Percentiles rank a stretch among this genome's conserved stretches.
Evolutionary conservation across 2,797 vertebrate species (phyloP).

Genomic region (Rhinogobio ventralis): DNA sequence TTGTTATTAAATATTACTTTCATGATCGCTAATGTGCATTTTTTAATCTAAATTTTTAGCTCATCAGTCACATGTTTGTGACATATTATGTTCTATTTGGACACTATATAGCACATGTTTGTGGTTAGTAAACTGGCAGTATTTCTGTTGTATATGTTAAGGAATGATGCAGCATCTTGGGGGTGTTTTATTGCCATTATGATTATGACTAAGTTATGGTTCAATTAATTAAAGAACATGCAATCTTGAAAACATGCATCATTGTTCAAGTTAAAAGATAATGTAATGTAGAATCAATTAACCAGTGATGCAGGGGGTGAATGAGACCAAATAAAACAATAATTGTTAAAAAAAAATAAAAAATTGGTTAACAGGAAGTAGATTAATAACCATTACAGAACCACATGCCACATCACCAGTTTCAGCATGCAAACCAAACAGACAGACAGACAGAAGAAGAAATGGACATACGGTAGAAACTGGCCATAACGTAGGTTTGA

Average conservation of each 20-base stretch:
- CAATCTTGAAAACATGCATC: slow-evolving; percentile 57
- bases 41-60: background rate
- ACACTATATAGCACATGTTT: slow-evolving; percentile 28
- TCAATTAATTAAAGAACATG: slow-evolving; percentile 49
- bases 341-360: background rate
- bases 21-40: background rate
- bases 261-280: slow-evolving; percentile 41
- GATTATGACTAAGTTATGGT: slow-evolving; percentile 3
- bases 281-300: slow-evolving; percentile 8
- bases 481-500: slow-evolving; percentile 99
- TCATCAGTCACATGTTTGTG: background rate
- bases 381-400: slow-evolving; percentile 56
- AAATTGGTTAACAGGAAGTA: slow-evolving; percentile 48
- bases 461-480: slow-evolving; percentile 99
- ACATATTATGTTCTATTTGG: background rate
- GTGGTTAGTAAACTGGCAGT: slow-evolving; percentile 46
- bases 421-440: slow-evolving; percentile 68
- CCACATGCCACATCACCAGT: slow-evolving; percentile 64
- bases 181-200: background rate
- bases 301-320: slow-evolving; percentile 29
- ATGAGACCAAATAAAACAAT: slow-evolving; percentile 19
- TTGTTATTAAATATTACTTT: background rate
- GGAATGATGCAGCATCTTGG: slow-evolving; percentile 16
- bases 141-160: slow-evolving; percentile 37
- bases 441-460: slow-evolving; percentile 80